Percentiles rank a stretch among this genome's conserved stretches.
phyloP scores from a whole-genome alignment of 1,140 invertebrate species.

The Octopus bimaculoides region DNA sequence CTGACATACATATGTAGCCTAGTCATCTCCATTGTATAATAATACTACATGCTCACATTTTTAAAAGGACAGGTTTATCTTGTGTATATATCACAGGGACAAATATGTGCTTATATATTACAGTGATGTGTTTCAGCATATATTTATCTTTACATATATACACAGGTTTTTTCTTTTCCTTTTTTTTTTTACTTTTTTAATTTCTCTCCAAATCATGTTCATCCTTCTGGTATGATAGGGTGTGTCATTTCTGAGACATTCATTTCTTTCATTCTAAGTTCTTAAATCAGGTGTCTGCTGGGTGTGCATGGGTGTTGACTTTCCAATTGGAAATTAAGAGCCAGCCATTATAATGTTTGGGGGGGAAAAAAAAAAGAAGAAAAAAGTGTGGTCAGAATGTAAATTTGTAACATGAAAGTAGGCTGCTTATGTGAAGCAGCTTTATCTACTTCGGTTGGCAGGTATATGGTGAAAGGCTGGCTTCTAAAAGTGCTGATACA shows the following conservation, averaged over 20 bases:
- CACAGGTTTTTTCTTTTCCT: not conserved
- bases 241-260: not conserved
- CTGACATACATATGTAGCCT: conserved; percentile 11
- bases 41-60: conserved; percentile 6
- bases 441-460: not conserved
- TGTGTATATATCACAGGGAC: not conserved
- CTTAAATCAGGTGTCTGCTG: conserved; percentile 9
- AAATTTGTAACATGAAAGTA: not conserved
- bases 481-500: not conserved
- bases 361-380: not conserved
- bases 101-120: conserved; percentile 2
- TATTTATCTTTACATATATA: conserved; percentile 10
- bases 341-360: not conserved
- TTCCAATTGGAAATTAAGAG: conserved; percentile 3
- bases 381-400: not conserved
- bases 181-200: not conserved
- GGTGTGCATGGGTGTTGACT: conserved; percentile 9
- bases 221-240: conserved; percentile 1
- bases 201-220: conserved; percentile 5
- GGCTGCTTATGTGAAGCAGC: not conserved
- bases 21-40: conserved; percentile 11
- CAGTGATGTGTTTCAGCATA: not conserved
- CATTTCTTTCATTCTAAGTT: conserved; percentile 5
- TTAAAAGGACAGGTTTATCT: not conserved
- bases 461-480: not conserved